Evolutionary conservation across 2,113 vertebrate species (phyloP), one percentile per base, ranked within the genome.

Genomic region (Apodemus speciosus): DNA sequence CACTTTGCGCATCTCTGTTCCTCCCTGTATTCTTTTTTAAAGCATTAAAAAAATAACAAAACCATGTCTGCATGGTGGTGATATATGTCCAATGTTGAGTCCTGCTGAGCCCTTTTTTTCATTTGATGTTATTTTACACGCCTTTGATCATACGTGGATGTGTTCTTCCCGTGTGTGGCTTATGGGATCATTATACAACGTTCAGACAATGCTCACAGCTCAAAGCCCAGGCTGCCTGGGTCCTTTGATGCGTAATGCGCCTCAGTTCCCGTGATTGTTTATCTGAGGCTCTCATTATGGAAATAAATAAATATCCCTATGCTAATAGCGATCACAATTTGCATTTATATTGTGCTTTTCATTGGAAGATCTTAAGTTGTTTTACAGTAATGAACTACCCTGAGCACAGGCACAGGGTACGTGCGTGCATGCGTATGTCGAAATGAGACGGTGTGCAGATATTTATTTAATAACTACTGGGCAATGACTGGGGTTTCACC

Each of bases 331-430:
- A 71, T 90, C 92, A 88, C 91, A 32, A 97, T 97, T 97, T 97
- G 97, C 97, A 97, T 97, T 97, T 97, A 97, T 97, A 97, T 97
- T 97, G 95, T 96, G 95, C 92, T 92, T 95, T 94, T 90, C 89
- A 88, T 91, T 83, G 71, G 90, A 95, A 95, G 94, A 91, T 94
- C 96, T 94, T 94, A 94, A 97, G 95, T 96, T 94, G 95, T 84
- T 96, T 95, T 91, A 85, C 90, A 80, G 77, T 97, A 95, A 97
- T 96, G 96, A 97, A 89, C 96, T 91, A 60, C 51, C 56, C 56
- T 18, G 23, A 30, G 76, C 3, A 3, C 4, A 46, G 49, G 40
- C 94, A 6, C 18, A 2, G 16, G 43, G 77, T 16, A 9, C 8
- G 43, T 6, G 68, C 3, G 58, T 32, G 84, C 85, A 1, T 49